A percentile compares a stretch with the other conserved stretches of the same genome.
Conservation (phyloP, 2,797 vertebrate genomes). For the Lithobates sylvaticus region DNA sequence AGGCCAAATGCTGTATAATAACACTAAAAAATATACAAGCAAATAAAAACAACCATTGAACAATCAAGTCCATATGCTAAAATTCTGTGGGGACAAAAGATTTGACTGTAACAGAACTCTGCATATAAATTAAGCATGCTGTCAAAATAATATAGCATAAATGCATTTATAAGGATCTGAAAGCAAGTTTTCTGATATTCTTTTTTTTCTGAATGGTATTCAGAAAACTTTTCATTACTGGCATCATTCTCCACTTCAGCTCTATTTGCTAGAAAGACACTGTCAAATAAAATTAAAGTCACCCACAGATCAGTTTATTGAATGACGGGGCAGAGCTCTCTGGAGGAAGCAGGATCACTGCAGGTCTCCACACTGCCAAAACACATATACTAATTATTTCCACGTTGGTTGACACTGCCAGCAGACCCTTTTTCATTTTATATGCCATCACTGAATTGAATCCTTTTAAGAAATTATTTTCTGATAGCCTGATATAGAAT, state of each 20-base stretch:
- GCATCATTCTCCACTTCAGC: constrained; percentile 28
- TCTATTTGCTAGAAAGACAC: constrained; percentile 38
- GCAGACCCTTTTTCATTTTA: constrained; percentile 41
- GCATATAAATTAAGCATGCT: constrained; percentile 2
- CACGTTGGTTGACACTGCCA: constrained; percentile 46
- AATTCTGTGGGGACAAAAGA: constrained; percentile 10
- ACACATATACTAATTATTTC: constrained; percentile 58
- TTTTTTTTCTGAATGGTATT: constrained; percentile 29
- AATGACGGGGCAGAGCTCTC: constrained; percentile 49
- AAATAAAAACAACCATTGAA: constrained; percentile 37
- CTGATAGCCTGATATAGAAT: constrained; percentile 16
- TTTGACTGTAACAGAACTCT: constrained; percentile 39
- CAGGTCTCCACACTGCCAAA: constrained; percentile 56
- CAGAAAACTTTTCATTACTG: constrained; percentile 38
- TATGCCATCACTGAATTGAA: constrained; percentile 38
- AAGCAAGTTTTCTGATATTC: constrained; percentile 10
- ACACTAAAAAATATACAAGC: neutral
- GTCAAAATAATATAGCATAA: constrained; percentile 41
- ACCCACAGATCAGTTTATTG: constrained; percentile 52
- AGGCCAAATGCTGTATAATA: neutral
- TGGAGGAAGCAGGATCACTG: constrained; percentile 35
- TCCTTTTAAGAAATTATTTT: constrained; percentile 43
- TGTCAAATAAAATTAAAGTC: constrained; percentile 55
- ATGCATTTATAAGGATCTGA: constrained; percentile 19
- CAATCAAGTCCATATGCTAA: constrained; percentile 23